Percentiles rank a stretch among this genome's conserved stretches.
phyloP scores from a whole-genome alignment of 37 sponge, comb jelly and placozoan genomes.

The Cladorhizidae sp. region DNA sequence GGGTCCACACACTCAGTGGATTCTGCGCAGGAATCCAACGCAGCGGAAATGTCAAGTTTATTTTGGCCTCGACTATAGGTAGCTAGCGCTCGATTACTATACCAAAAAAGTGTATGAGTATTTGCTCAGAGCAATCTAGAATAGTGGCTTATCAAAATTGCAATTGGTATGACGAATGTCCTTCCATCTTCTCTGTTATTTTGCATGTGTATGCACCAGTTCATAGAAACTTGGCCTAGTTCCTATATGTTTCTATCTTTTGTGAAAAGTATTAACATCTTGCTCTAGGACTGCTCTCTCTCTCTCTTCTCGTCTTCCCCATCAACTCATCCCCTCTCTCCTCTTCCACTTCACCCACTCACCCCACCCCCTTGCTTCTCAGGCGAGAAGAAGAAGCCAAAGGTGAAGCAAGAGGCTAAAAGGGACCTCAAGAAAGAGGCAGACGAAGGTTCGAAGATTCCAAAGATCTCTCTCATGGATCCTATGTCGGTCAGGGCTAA shows the following conservation, averaged over 20 bases:
- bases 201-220: too few relatives aligned
- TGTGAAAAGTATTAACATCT: neutral
- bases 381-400: slow-evolving; percentile 15
- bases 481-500: slow-evolving; percentile 57
- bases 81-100: too few relatives aligned
- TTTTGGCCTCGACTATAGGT: too few relatives aligned
- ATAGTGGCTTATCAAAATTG: too few relatives aligned
- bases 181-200: neutral
- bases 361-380: neutral
- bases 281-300: neutral
- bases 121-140: neutral
- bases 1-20: too few relatives aligned
- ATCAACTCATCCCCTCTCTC: neutral
- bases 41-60: too few relatives aligned
- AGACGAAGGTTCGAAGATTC: neutral
- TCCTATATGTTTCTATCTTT: neutral
- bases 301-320: neutral
- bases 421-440: slow-evolving; percentile 17
- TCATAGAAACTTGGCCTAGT: too few relatives aligned
- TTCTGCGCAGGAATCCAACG: too few relatives aligned
- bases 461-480: slow-evolving; percentile 34
- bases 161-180: too few relatives aligned
- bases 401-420: slow-evolving; percentile 5
- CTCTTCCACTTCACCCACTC: neutral
- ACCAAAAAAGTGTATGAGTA: neutral